Evolutionary conservation across 2,888 invertebrate species (phyloP).

Genomic region (Pterostichus niger): DNA sequence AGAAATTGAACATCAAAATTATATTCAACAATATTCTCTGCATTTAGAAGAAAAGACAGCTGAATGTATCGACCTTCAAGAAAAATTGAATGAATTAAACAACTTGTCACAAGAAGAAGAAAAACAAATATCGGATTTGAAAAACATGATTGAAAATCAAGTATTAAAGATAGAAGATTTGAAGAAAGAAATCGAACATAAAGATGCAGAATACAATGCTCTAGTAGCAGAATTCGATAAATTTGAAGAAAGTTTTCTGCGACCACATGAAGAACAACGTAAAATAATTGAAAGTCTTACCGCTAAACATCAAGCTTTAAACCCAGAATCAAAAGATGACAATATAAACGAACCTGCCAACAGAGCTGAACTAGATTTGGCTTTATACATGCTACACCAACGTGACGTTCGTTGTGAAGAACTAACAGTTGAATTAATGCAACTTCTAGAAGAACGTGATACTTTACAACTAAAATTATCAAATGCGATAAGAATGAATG

Average conservation of each 20-base stretch:
- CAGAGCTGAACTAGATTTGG: constrained; percentile 87
- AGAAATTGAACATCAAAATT: constrained; percentile 30
- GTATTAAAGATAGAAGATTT: constrained; percentile 86
- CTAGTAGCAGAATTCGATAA: constrained; percentile 75
- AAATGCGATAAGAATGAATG: constrained; percentile 87
- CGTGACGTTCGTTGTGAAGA: constrained; percentile 93
- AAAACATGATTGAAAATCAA: constrained; percentile 83
- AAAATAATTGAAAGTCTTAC: constrained; percentile 63
- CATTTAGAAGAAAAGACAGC: constrained; percentile 77
- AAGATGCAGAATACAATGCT: constrained; percentile 81
- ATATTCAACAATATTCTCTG: constrained; percentile 21
- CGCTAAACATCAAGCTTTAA: constrained; percentile 8
- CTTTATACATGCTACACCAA: constrained; percentile 91
- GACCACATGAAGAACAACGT: constrained; percentile 71
- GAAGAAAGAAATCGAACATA: constrained; percentile 83
- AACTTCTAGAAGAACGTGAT: constrained; percentile 91
- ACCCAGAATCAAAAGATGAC: constrained; percentile 14
- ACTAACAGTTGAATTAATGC: constrained; percentile 90
- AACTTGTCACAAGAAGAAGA: constrained; percentile 79
- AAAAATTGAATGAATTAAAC: constrained; percentile 79
- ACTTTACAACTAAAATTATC: constrained; percentile 90
- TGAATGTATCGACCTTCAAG: constrained; percentile 78
- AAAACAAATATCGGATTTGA: constrained; percentile 80
- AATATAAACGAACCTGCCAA: constrained; percentile 70
- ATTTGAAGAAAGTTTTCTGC: constrained; percentile 16